Percentiles rank a stretch among this genome's conserved stretches.
Conservation (phyloP, 2,113 vertebrate genomes). For the Equus quagga region DNA sequence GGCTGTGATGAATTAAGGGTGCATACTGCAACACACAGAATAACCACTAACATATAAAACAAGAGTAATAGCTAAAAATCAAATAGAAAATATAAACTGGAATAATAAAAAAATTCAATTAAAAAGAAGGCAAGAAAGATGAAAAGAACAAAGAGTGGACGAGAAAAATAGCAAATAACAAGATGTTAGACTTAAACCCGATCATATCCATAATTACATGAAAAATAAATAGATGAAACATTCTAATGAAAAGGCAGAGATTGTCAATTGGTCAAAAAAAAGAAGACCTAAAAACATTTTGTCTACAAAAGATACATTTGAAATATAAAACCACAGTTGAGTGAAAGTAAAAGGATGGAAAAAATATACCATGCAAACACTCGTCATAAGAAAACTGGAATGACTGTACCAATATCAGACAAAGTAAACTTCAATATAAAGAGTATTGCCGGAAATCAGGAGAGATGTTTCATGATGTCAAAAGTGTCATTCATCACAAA, state of each 20-base stretch:
- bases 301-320: too few species aligned
- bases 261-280: too few species aligned
- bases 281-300: too few species aligned
- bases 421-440: too few species aligned
- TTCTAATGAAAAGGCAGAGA: background rate
- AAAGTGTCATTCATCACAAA: too few species aligned
- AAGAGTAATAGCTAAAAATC: background rate
- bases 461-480: too few species aligned
- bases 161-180: background rate
- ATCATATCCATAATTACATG: background rate
- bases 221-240: background rate
- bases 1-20: background rate
- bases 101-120: background rate
- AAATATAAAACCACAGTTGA: too few species aligned
- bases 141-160: background rate
- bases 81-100: background rate
- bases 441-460: too few species aligned
- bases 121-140: background rate
- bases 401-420: too few species aligned
- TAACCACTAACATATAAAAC: background rate
- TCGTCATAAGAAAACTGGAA: too few species aligned
- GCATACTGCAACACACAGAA: background rate
- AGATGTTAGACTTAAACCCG: background rate
- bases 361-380: too few species aligned
- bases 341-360: too few species aligned